These are phyloP conservation scores for Chironomus riparius DNA, from an alignment of 2,888 invertebrate genomes.

Conservation along the genomic window DNA sequence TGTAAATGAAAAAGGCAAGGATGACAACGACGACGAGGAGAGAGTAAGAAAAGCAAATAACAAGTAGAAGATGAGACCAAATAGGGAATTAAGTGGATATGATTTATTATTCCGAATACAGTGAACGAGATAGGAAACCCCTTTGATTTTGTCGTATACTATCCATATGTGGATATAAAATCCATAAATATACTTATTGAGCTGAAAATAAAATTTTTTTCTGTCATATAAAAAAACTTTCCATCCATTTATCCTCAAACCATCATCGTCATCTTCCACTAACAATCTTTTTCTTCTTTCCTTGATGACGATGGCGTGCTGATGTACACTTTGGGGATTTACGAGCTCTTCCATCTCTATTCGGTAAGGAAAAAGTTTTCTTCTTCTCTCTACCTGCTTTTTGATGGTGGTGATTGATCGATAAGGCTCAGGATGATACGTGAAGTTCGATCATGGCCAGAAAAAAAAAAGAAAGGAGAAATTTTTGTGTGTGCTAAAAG, in stretches of 20 bases:
- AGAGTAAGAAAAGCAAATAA: no score
- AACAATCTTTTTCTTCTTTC: neutral
- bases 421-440: constrained; percentile 25
- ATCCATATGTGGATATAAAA: neutral
- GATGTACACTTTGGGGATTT: constrained; percentile 19
- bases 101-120: constrained; percentile 1
- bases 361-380: neutral
- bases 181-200: neutral
- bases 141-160: neutral
- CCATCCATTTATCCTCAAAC: neutral
- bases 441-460: constrained; percentile 24
- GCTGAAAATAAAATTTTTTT: neutral
- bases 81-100: constrained; percentile 12
- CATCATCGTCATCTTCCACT: neutral
- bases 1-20: constrained; percentile 12
- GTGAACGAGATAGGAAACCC: neutral
- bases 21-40: neutral
- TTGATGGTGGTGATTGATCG: constrained; percentile 18
- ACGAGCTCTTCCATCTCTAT: neutral
- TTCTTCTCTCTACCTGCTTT: neutral
- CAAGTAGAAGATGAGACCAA: neutral
- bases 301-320: constrained; percentile 12
- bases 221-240: neutral
- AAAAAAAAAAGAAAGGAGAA: neutral
- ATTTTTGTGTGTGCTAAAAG: neutral